Conservation (phyloP, 2,797 vertebrate species). For the Gadopsis bispinosus region DNA sequence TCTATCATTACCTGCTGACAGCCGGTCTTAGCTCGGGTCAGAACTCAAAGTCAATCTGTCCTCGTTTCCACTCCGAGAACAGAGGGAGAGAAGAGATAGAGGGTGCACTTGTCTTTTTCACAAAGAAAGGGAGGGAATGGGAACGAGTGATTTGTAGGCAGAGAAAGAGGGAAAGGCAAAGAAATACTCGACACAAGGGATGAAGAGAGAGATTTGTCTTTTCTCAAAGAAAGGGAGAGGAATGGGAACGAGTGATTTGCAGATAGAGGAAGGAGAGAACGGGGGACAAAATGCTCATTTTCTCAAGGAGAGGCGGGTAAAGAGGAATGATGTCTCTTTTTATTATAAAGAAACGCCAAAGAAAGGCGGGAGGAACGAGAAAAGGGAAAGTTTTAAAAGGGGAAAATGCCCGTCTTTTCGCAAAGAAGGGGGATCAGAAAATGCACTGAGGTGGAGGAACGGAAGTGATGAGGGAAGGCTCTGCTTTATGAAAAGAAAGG, state of each 20-base stretch:
- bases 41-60: slow-evolving; percentile 74
- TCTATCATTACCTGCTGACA: slow-evolving; percentile 77
- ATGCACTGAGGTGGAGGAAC: not conserved
- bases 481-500: not conserved
- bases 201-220: slow-evolving; percentile 18
- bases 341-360: not conserved
- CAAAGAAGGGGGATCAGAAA: slow-evolving; percentile 1
- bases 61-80: slow-evolving; percentile 59
- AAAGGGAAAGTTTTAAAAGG: not conserved
- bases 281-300: slow-evolving; percentile 29
- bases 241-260: slow-evolving; percentile 17
- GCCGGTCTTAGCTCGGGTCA: slow-evolving; percentile 69
- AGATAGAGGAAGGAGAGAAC: slow-evolving; percentile 11
- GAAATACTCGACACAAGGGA: slow-evolving; percentile 19
- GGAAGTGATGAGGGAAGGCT: not conserved
- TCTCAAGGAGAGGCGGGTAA: slow-evolving; percentile 10
- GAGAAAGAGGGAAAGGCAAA: slow-evolving; percentile 13
- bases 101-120: slow-evolving; percentile 31
- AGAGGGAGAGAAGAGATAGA: slow-evolving; percentile 32
- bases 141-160: slow-evolving; percentile 42
- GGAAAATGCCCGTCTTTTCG: not conserved
- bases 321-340: slow-evolving; percentile 2
- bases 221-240: slow-evolving; percentile 21
- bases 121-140: slow-evolving; percentile 13
- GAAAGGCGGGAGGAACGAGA: not conserved